phyloP scores from a whole-genome alignment of 2,888 invertebrate species.

The Catocala nupta region DNA sequence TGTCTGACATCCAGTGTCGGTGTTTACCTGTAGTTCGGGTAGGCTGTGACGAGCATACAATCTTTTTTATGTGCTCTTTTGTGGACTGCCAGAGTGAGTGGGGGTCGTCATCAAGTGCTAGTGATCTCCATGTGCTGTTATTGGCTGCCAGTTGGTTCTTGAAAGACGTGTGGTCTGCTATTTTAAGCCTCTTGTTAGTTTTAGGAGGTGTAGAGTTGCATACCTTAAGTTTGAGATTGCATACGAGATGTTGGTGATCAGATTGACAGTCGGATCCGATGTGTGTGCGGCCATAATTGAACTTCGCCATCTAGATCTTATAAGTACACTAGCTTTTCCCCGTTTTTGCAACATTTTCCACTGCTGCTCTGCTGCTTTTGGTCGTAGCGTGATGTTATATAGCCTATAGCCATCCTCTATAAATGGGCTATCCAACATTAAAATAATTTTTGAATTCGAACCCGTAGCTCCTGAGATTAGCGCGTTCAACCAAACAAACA shows the following conservation, averaged over 20 bases:
- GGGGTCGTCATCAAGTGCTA: neutral
- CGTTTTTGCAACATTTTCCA: too few species aligned
- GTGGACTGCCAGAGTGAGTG: neutral
- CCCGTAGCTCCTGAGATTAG: too few species aligned
- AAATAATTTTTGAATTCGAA: too few species aligned
- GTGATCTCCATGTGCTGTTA: slow-evolving; percentile 2
- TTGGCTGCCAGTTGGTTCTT: neutral
- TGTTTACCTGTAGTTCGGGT: too few species aligned
- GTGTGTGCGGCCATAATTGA: neutral
- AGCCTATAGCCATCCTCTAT: too few species aligned
- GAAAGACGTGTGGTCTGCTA: neutral
- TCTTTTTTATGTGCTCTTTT: too few species aligned
- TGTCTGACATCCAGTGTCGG: neutral
- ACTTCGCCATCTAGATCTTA: too few species aligned
- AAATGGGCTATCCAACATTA: too few species aligned
- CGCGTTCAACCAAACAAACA: too few species aligned
- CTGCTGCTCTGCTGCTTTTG: too few species aligned
- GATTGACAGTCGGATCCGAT: neutral
- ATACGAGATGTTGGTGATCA: neutral
- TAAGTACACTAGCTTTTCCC: too few species aligned
- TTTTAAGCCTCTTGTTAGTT: neutral
- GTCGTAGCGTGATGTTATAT: too few species aligned
- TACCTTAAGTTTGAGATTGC: neutral
- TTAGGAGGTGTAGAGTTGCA: neutral
- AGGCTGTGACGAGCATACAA: neutral